Conservation (phyloP, 1,140 invertebrate species). For the Thalassaphorura encarpata region DNA sequence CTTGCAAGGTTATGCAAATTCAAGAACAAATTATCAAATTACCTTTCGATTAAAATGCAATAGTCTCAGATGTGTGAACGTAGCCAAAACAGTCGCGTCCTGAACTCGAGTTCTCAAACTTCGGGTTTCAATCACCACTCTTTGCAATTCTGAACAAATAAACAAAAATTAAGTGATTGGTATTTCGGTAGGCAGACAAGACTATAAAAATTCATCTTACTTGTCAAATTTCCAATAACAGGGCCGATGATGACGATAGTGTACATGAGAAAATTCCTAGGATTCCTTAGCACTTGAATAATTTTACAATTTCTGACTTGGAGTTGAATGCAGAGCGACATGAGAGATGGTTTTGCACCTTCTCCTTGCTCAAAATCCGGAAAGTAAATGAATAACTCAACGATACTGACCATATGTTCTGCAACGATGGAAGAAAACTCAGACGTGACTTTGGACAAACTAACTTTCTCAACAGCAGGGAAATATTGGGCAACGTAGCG, state of each 20-base stretch:
- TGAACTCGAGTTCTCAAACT: background rate
- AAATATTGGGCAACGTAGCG: background rate
- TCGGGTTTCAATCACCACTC: background rate
- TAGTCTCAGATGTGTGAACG: background rate
- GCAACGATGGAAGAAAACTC: background rate
- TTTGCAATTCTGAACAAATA: background rate
- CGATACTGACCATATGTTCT: background rate
- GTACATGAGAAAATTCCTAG: background rate
- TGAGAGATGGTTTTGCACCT: background rate
- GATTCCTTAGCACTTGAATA: background rate
- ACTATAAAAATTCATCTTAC: background rate
- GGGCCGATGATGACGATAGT: background rate
- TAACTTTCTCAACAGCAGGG: background rate
- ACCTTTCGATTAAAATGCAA: conserved; percentile 3
- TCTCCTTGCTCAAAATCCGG: background rate
- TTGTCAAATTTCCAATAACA: background rate
- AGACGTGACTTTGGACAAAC: background rate
- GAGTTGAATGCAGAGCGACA: background rate
- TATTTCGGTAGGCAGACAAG: background rate
- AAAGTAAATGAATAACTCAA: background rate
- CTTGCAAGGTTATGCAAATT: no score
- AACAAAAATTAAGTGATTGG: background rate
- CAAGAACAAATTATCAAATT: background rate
- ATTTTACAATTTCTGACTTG: background rate
- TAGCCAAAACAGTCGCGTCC: background rate